Evolutionary conservation across 2,797 vertebrate genomes (phyloP), one percentile per base, ranked within the genome.

Genomic region (Microhierax caerulescens): DNA sequence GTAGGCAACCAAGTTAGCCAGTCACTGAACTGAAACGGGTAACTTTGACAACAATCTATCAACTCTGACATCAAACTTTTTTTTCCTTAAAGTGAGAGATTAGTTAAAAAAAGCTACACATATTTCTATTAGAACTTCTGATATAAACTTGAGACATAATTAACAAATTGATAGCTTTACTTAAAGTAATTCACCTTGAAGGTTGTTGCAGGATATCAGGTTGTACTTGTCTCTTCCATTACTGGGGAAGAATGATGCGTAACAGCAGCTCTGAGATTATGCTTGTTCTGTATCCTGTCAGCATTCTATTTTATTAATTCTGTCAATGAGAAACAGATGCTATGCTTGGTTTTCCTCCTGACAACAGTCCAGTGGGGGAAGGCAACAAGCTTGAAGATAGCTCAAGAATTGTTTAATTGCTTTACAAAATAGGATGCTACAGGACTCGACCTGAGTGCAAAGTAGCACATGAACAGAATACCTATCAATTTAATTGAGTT

Each of bases 291-390:
- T 84, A 82, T 77, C 79, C 85, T 88, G 67, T 23, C 76, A 93
- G 74, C 32, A 63, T 77, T 65, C 76, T 64, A 23, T 77, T 93
- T 92, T 48, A 94, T 86, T 96, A 93, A 92, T 75, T 95, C 68
- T 87, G 57, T 30, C 89, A 92, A 56, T 63, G 59, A 97, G 72
- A 92, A 97, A 87, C 88, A 93, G 59, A 74, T 20, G 69, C 43
- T 28, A 25, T 13, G 54, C 60, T 88, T 85, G 68, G 68, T 0
- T 48, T 93, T 91, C 82, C n/a, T 65, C 65, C 70, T 89, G 67
- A 82, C 59, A 89, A 76, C 41, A 50, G 34, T 47, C 83, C 32
- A 92, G 24, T 21, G 21, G 34, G 36, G 24, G 67, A 92, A 79
- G 60, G 57, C 47, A 90, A 48, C 28, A 91, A 87, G 57, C 86